These are phyloP conservation scores for Allolobophora icterica DNA, from an alignment of 2,888 invertebrate genomes.

Conservation along the genomic window DNA sequence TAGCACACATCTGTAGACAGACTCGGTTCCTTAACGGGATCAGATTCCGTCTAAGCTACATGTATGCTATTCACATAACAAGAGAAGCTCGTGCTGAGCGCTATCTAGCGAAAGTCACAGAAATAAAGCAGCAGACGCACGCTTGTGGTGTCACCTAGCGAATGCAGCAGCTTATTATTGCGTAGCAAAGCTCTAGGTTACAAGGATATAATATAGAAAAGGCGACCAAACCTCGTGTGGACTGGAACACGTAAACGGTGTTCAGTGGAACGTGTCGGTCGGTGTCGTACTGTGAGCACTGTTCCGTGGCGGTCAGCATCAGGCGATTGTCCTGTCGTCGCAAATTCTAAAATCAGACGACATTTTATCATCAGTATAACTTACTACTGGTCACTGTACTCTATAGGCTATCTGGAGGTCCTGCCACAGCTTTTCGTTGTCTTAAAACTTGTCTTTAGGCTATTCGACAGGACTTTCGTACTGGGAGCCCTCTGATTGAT, in stretches of 20 bases:
- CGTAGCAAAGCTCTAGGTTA: neutral
- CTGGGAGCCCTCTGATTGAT: too few relatives aligned
- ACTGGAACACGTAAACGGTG: slow-evolving; percentile 19
- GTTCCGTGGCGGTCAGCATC: neutral
- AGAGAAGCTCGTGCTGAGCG: too few relatives aligned
- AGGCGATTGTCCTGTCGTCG: slow-evolving; percentile 18
- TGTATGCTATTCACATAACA: too few relatives aligned
- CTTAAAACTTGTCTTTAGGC: too few relatives aligned
- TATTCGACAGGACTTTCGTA: too few relatives aligned
- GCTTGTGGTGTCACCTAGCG: neutral
- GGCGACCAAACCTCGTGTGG: neutral
- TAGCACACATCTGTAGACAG: too few relatives aligned
- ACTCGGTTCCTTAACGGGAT: too few relatives aligned
- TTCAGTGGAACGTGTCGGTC: slow-evolving; percentile 20
- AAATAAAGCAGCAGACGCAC: neutral
- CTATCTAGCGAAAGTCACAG: neutral
- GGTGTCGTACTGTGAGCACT: neutral
- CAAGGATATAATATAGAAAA: too few relatives aligned
- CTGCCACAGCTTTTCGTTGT: too few relatives aligned
- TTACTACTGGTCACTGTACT: neutral
- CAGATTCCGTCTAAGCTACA: too few relatives aligned
- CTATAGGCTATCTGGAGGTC: too few relatives aligned
- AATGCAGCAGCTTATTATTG: neutral
- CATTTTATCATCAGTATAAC: neutral
- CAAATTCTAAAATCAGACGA: neutral